Conservation (phyloP, 2,797 vertebrate genomes). For the Catharus ustulatus region DNA sequence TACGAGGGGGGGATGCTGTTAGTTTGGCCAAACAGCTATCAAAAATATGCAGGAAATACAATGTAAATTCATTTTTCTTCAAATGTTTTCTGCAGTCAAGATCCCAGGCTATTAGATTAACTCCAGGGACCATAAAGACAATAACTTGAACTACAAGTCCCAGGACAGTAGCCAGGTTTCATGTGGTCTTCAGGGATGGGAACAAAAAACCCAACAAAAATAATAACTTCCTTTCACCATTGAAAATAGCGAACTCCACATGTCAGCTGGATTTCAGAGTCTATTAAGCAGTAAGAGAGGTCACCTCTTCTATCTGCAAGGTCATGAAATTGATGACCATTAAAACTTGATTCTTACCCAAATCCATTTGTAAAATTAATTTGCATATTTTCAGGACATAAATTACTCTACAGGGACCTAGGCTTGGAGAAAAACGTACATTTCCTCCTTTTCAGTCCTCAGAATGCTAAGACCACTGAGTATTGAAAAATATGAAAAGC, state of each 20-base stretch:
- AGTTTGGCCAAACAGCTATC: slow-evolving; percentile 32
- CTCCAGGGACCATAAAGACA: slow-evolving; percentile 39
- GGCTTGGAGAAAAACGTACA: background rate
- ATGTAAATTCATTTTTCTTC: slow-evolving; percentile 20
- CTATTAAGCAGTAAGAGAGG: slow-evolving; percentile 1
- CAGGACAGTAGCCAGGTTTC: slow-evolving; percentile 63
- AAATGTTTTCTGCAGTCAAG: slow-evolving; percentile 50
- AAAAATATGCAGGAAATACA: slow-evolving; percentile 47
- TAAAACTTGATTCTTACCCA: slow-evolving; percentile 24
- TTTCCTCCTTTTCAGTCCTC: background rate
- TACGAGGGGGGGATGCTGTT: background rate
- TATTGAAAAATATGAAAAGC: background rate
- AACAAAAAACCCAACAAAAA: slow-evolving; percentile 32
- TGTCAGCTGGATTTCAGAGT: background rate
- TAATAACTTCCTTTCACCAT: background rate
- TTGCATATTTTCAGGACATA: slow-evolving; percentile 21
- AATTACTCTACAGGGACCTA: background rate
- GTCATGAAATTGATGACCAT: slow-evolving; percentile 27
- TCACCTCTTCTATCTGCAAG: slow-evolving; percentile 13
- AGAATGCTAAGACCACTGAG: background rate
- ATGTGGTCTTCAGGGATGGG: slow-evolving; percentile 24
- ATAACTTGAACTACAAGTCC: slow-evolving; percentile 42
- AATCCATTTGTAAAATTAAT: slow-evolving; percentile 50
- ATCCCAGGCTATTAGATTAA: slow-evolving; percentile 50
- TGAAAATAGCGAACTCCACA: background rate